Base-by-base conservation (phyloP, 2,113 vertebrate species). In the Archilochus colubris region DNA sequence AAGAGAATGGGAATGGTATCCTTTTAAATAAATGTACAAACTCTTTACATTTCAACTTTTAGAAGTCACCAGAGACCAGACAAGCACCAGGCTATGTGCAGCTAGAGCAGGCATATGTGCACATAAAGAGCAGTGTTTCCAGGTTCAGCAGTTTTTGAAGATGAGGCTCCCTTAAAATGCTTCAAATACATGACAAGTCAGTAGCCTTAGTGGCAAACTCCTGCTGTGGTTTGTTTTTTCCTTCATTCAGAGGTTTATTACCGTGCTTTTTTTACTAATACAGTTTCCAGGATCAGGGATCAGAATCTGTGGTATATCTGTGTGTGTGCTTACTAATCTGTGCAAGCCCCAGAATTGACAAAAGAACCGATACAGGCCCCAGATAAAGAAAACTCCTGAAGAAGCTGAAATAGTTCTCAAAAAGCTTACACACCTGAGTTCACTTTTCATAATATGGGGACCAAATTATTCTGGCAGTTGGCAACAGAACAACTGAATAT, bases 1-100 rank as follows among this genome's bases (percentile, higher is more conserved):
- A 80, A 70, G 27, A 44, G 3, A 63, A 48, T 14, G 16, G 22
- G 4, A 59, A 48, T 14, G 16, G 22, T 38, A 74, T 67, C 59
- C 72, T 91, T 87, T 70, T 80, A 86, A 89, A 89, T 73, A 48
- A 48, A 89, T 86, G 88, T 93, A 64, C 38, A 80, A 93, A 28
- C 31, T 82, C 63, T 91, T 88, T 77, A 67, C 51, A 38, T 89
- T 88, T 55, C 33, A 86, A 66, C 50, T 87, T 89, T 64, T 4
- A 70, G 51, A 63, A 94, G 53, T 25, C 73, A 75, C 76, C 44
- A 53, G 76, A 81, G 88, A 90, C 53, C 48, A 88, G 33, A 43
- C 36, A 82, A 80, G 85, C 59, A 50, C 17, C 69, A 75, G 38
- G 14, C 24, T 20, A 62, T 31, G 15, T 10, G 61, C 74, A 89